These are phyloP conservation scores for Sebastiscus albofasciatus DNA, from an alignment of 2,797 vertebrate genomes.

Conservation along the genomic window DNA sequence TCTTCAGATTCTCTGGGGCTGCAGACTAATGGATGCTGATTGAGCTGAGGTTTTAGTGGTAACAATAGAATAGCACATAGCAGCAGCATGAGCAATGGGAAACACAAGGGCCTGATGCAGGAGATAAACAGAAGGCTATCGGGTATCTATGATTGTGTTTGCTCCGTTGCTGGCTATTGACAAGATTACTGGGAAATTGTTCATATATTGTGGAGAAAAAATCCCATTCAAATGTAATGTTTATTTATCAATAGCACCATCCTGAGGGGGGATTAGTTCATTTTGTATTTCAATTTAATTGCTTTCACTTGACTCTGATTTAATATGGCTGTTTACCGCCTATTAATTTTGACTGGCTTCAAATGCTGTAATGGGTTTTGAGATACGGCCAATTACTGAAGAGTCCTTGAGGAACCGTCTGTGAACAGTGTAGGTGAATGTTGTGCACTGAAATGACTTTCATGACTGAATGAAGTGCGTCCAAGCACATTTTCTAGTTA, in stretches of 20 bases:
- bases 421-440: neutral
- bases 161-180: neutral
- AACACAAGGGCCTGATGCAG: neutral
- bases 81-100: neutral
- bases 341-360: neutral
- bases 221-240: neutral
- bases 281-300: neutral
- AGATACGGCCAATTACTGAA: neutral
- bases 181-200: neutral
- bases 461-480: neutral
- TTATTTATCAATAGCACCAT: neutral
- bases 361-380: neutral
- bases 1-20: neutral
- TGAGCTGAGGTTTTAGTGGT: neutral
- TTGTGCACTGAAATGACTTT: neutral
- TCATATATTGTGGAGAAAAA: neutral
- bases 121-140: slow-evolving; percentile 2
- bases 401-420: neutral
- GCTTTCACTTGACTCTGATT: neutral
- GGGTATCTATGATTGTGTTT: neutral
- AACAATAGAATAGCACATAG: neutral
- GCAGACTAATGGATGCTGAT: neutral
- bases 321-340: neutral
- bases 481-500: neutral
- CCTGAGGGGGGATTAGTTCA: neutral